phyloP scores from a whole-genome alignment of 2,113 vertebrate genomes.

The Toxotes jaculatrix region DNA sequence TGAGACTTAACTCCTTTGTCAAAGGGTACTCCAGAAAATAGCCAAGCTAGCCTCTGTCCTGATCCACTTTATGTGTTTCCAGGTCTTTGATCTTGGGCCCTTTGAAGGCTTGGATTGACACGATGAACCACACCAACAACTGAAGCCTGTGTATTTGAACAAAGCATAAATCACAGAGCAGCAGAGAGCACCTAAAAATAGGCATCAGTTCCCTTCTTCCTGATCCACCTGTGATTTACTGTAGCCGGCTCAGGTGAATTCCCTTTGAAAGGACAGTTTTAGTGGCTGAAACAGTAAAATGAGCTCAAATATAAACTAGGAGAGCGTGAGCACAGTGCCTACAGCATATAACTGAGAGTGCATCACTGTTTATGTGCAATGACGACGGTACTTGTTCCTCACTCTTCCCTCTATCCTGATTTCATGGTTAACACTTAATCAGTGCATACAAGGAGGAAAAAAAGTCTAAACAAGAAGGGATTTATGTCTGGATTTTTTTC shows the following conservation, averaged over 20 bases:
- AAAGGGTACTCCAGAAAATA: conserved; percentile 12
- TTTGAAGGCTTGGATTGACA: conserved; percentile 68
- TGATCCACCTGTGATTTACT: conserved; percentile 61
- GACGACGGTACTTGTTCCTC: neutral
- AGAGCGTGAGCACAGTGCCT: neutral
- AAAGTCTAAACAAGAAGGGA: no score
- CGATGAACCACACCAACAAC: conserved; percentile 47
- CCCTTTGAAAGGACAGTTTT: conserved; percentile 27
- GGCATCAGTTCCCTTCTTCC: conserved; percentile 31
- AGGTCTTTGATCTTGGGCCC: conserved; percentile 65
- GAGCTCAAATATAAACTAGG: conserved; percentile 30
- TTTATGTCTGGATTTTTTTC: neutral
- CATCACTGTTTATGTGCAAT: neutral
- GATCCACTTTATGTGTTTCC: conserved; percentile 46
- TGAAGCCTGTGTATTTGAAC: conserved; percentile 63
- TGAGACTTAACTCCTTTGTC: conserved; percentile 26
- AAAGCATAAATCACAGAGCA: conserved; percentile 70
- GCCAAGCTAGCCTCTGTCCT: conserved; percentile 17
- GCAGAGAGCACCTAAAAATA: conserved; percentile 69
- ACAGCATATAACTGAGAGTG: neutral
- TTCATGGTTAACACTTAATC: neutral
- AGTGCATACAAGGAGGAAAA: no score
- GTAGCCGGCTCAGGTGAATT: conserved; percentile 44
- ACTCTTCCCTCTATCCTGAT: neutral
- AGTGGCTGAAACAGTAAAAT: conserved; percentile 27